Evolutionary conservation across 2,113 vertebrate species (phyloP).

Genomic region (Nestor notabilis): DNA sequence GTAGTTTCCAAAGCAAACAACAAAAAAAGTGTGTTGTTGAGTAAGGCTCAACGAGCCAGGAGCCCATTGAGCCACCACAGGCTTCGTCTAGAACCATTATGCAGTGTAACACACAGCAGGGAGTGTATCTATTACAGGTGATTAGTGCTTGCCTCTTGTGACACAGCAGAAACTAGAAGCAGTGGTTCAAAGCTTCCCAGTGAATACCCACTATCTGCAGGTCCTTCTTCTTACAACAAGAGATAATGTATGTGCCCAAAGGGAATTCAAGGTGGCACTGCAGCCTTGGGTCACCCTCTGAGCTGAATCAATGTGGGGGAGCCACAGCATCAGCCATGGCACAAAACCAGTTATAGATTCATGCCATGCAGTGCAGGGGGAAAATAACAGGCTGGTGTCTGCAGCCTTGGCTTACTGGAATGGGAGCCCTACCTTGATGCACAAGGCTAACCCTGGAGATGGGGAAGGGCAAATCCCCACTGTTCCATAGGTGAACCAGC

Average conservation of each 20-base stretch:
- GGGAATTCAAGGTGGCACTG: neutral
- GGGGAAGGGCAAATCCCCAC: neutral
- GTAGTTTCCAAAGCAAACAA: constrained; percentile 31
- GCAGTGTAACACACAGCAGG: neutral
- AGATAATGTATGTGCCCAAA: neutral
- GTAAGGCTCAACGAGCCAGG: neutral
- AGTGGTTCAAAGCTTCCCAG: neutral
- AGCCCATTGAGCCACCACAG: neutral
- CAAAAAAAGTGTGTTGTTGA: neutral
- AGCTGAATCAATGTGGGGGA: neutral
- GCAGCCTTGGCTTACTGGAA: neutral
- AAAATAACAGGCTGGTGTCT: neutral
- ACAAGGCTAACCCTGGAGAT: neutral
- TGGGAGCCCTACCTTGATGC: neutral
- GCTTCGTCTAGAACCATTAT: neutral
- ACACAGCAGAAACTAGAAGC: neutral
- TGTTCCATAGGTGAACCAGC: neutral
- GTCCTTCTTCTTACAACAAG: neutral
- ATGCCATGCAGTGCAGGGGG: neutral
- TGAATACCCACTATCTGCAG: neutral
- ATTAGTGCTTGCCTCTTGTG: neutral
- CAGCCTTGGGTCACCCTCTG: neutral
- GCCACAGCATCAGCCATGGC: neutral
- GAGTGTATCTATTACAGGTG: neutral
- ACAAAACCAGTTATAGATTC: neutral